Evolutionary conservation across 2,797 vertebrate species (phyloP).

Genomic region (Enteromius viviparus): DNA sequence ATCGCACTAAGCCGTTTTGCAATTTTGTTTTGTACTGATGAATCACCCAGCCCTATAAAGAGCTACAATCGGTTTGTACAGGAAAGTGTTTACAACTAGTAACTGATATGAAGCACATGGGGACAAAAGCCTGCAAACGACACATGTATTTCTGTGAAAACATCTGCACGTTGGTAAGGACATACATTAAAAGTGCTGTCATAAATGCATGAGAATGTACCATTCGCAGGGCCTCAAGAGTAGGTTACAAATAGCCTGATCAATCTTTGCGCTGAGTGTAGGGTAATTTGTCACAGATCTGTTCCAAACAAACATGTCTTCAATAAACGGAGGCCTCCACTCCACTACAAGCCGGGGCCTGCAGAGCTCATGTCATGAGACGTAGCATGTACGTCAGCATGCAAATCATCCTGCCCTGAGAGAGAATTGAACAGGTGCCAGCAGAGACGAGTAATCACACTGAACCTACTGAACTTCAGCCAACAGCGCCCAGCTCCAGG

Average conservation of each 20-base stretch:
- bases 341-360: slow-evolving; percentile 45
- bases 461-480: slow-evolving; percentile 45
- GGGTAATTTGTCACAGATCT: slow-evolving; percentile 27
- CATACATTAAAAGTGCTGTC: neutral
- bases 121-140: neutral
- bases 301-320: slow-evolving; percentile 24
- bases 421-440: slow-evolving; percentile 29
- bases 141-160: neutral
- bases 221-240: neutral
- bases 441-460: neutral
- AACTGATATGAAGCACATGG: neutral
- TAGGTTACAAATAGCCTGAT: slow-evolving; percentile 2
- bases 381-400: slow-evolving; percentile 55
- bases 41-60: neutral
- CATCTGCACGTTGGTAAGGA: neutral
- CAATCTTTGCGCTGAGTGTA: neutral
- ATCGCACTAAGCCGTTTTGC: neutral
- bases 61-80: neutral
- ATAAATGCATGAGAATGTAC: neutral
- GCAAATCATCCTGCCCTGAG: slow-evolving; percentile 38
- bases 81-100: slow-evolving; percentile 15
- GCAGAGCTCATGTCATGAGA: slow-evolving; percentile 43
- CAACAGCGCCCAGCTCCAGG: slow-evolving; percentile 19
- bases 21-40: neutral
- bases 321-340: slow-evolving; percentile 10